Conservation (phyloP, 2,113 vertebrate species). For the Ellobius talpinus region DNA sequence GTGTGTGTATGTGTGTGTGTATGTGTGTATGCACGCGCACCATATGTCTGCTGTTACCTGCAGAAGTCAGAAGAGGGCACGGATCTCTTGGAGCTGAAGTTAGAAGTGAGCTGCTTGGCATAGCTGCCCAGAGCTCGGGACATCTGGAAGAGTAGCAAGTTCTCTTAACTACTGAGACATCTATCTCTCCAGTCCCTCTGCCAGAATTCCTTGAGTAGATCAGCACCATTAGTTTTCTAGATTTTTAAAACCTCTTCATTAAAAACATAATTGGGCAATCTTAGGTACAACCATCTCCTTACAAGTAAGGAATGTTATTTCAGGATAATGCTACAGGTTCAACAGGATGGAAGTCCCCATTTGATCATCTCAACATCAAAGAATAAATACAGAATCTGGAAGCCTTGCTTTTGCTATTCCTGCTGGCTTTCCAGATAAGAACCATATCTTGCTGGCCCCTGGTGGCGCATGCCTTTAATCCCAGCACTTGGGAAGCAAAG, state of each 20-base stretch:
- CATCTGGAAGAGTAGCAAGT: neutral
- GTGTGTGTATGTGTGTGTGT: neutral
- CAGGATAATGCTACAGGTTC: neutral
- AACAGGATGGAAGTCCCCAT: neutral
- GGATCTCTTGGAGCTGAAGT: neutral
- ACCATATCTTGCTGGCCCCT: too few species aligned
- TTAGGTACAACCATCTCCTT: neutral
- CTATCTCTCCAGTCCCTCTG: neutral
- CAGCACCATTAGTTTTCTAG: neutral
- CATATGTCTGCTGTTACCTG: neutral
- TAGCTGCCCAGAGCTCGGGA: neutral
- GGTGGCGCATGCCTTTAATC: too few species aligned
- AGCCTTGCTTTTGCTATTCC: neutral
- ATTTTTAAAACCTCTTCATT: neutral
- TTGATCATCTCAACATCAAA: neutral
- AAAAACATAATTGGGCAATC: neutral
- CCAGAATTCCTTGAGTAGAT: conserved; percentile 45
- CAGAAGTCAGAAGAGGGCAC: neutral
- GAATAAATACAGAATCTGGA: conserved; percentile 38
- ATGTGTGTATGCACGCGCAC: neutral
- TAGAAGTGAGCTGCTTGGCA: neutral
- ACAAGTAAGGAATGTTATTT: neutral
- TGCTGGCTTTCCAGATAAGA: conserved; percentile 2
- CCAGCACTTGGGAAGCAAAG: too few species aligned
- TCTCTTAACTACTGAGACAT: neutral